Conservation (phyloP, 2,888 invertebrate species). For the Melinopterus prodromus region DNA sequence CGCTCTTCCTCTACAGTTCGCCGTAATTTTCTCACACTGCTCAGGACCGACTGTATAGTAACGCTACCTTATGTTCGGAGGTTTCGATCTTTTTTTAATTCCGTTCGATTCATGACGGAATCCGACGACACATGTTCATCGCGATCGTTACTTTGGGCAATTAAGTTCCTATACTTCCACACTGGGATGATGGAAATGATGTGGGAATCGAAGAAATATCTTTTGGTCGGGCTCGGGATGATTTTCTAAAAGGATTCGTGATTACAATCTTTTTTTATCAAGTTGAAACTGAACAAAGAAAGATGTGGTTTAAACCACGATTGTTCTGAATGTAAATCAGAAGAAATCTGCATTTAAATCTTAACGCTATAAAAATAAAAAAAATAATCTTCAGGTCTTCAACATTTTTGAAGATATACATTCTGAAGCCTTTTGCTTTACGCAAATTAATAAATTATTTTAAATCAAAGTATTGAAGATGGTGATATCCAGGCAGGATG, state of each 20-base stretch:
- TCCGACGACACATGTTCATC: constrained; percentile 4
- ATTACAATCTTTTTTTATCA: too few species aligned
- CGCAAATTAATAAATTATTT: too few species aligned
- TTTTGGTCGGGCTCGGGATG: background rate
- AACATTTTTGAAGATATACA: too few species aligned
- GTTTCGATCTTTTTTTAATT: constrained; percentile 8
- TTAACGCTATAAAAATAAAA: too few species aligned
- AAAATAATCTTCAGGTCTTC: too few species aligned
- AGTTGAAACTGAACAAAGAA: too few species aligned
- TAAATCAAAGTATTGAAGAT: too few species aligned
- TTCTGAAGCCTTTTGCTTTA: too few species aligned
- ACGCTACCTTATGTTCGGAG: background rate
- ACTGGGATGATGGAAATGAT: background rate
- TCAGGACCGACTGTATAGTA: background rate
- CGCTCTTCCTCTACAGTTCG: constrained; percentile 40
- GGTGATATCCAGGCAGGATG: too few species aligned
- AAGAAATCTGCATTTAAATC: too few species aligned
- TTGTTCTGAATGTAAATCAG: too few species aligned
- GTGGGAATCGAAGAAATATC: background rate
- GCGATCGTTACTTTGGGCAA: background rate
- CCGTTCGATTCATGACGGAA: background rate
- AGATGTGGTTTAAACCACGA: too few species aligned
- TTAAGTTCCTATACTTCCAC: background rate
- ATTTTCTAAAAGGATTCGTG: background rate
- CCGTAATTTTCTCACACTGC: constrained; percentile 34